These are phyloP conservation scores for Gallinago media DNA, from an alignment of 2,113 vertebrate species.

Conservation along the genomic window DNA sequence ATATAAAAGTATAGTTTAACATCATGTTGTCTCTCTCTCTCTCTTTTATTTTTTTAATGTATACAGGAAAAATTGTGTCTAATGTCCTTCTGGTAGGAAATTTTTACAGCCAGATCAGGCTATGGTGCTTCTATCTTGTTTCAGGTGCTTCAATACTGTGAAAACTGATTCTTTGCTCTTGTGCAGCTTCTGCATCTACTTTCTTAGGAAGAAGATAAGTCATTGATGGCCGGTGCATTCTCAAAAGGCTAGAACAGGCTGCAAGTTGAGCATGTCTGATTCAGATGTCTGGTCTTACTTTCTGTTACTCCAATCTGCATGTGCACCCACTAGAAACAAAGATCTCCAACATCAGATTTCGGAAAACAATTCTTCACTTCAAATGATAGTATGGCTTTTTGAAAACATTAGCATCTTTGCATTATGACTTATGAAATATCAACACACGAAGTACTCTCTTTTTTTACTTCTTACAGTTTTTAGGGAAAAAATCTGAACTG, in stretches of 20 bases:
- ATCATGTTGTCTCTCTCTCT: not conserved
- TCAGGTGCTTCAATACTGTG: not conserved
- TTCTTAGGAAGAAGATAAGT: not conserved
- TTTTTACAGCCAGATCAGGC: not conserved
- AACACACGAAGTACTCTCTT: not conserved
- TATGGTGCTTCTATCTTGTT: not conserved
- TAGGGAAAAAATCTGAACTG: constrained; percentile 66
- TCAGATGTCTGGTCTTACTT: not conserved
- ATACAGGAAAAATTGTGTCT: not conserved
- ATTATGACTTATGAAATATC: not conserved
- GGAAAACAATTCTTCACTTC: not conserved
- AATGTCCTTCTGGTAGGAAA: not conserved
- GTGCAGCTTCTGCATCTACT: not conserved
- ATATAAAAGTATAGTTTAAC: not conserved
- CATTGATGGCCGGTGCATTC: not conserved
- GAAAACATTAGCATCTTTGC: not conserved
- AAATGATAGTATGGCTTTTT: not conserved
- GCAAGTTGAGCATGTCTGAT: not conserved
- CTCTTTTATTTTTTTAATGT: not conserved
- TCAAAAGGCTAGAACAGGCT: not conserved
- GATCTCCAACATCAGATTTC: not conserved
- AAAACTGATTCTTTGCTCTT: not conserved
- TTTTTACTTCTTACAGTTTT: not conserved
- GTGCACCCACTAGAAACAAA: not conserved
- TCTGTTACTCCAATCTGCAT: not conserved